Base-by-base conservation (phyloP, 2,797 vertebrate species). In the Gobionotothen gibberifrons region DNA sequence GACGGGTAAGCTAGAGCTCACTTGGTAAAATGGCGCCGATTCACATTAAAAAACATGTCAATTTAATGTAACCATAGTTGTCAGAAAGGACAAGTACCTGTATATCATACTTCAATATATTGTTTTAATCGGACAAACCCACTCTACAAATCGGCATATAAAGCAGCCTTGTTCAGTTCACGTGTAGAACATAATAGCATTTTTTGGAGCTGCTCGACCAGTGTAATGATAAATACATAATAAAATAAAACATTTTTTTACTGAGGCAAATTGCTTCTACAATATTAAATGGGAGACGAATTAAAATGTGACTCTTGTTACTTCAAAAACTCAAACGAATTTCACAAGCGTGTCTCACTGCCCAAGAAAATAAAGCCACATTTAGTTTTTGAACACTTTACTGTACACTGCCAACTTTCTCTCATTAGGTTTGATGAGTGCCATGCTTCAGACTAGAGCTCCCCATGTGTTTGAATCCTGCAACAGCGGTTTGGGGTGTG, bases 401-500 rank as follows among this genome's bases (percentile, higher is more conserved):
- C 32, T 36, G 32, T 36, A 10, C 46, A 15, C 8, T 22, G 9
- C 10, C 14, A 59, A 73, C 51, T 75, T 65, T 67, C 15, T 51
- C n/a, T 42, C 14, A 9, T 60, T 2, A 2, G 53, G 12, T 40
- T 17, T 19, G 9, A 4, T 3, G 39, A 51, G 14, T 22, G 42
- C 1, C 13, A 43, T 57, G 22, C 11, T 60, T 58, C 66, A 47
- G 60, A 17, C 71, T 7, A 71, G 16, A 39, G 70, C 86, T 16
- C 89, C 79, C 60, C 82, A 0, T 39, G 63, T 52, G 57, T 67
- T 81, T 14, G 57, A 16, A 44, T 32, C 3, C 13, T 17, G 39
- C 3, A 3, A 55, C 90, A 87, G 53, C 32, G 43, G 19, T 16
- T 58, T 5, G 1, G 61, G 62, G 85, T 89, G 93, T 94, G 95